These are phyloP conservation scores for Troides oblongomaculatus DNA, from an alignment of 2,888 invertebrate species.

Conservation along the genomic window DNA sequence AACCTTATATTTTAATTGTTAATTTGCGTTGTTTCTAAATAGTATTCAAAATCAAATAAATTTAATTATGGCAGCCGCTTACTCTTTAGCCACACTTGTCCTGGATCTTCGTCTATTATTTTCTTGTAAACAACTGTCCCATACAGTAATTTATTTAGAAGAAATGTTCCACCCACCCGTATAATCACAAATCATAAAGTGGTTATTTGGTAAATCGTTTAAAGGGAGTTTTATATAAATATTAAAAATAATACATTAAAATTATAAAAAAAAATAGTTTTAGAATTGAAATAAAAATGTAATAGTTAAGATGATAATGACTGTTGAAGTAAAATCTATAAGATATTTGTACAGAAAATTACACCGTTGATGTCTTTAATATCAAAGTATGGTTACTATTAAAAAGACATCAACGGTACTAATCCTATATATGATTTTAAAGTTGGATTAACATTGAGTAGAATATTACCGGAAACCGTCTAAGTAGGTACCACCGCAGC, in stretches of 20 bases:
- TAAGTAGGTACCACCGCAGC: no score
- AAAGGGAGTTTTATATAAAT: background rate
- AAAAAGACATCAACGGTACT: constrained; percentile 61
- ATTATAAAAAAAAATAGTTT: background rate
- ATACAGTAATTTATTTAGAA: constrained; percentile 10
- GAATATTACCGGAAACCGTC: background rate
- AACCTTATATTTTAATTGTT: no score
- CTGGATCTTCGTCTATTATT: constrained; percentile 14
- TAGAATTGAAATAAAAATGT: no score
- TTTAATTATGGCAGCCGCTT: background rate
- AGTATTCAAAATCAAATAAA: background rate
- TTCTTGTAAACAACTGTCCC: constrained; percentile 10
- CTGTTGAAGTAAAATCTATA: background rate
- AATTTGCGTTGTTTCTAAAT: background rate
- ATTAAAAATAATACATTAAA: background rate
- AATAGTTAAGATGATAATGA: no score
- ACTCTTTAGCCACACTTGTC: constrained; percentile 9
- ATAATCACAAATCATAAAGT: constrained; percentile 1
- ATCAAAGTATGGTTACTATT: constrained; percentile 42
- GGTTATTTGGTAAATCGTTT: background rate
- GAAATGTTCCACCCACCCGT: background rate
- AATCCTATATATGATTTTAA: constrained; percentile 10
- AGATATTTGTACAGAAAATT: background rate
- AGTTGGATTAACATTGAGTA: background rate
- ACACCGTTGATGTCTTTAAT: constrained; percentile 62